phyloP scores from a whole-genome alignment of 2,888 invertebrate species.

The Rotaria sp. region DNA sequence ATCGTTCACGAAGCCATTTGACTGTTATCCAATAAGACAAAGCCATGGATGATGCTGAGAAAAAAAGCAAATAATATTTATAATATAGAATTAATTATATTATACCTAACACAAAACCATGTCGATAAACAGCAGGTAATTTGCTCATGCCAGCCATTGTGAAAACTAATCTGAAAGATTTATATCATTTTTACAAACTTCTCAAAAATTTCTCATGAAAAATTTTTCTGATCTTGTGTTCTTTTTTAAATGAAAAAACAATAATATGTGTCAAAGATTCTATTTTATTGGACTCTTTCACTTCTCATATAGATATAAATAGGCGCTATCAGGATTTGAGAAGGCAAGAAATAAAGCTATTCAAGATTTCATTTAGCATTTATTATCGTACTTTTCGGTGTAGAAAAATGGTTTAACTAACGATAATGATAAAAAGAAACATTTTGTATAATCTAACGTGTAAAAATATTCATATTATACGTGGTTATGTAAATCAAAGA shows the following conservation, averaged over 20 bases:
- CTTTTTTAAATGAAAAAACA: too few relatives aligned
- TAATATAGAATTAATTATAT: too few relatives aligned
- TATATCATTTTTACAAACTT: too few relatives aligned
- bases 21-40: neutral
- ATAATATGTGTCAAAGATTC: neutral
- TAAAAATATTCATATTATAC: neutral
- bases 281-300: neutral
- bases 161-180: neutral
- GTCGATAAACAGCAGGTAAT: neutral
- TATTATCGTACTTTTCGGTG: neutral
- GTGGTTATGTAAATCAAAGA: neutral
- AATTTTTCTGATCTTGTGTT: too few relatives aligned
- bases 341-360: neutral
- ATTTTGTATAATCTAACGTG: neutral
- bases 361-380: neutral
- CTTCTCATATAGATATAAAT: neutral
- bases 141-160: neutral
- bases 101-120: constrained; percentile 13
- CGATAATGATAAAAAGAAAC: neutral
- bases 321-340: neutral
- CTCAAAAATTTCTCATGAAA: too few relatives aligned
- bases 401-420: neutral
- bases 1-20: neutral
- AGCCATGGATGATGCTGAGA: neutral
- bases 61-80: too few relatives aligned